Evolutionary conservation across 2,888 invertebrate genomes (phyloP).

Genomic region (Apamea crenata): DNA sequence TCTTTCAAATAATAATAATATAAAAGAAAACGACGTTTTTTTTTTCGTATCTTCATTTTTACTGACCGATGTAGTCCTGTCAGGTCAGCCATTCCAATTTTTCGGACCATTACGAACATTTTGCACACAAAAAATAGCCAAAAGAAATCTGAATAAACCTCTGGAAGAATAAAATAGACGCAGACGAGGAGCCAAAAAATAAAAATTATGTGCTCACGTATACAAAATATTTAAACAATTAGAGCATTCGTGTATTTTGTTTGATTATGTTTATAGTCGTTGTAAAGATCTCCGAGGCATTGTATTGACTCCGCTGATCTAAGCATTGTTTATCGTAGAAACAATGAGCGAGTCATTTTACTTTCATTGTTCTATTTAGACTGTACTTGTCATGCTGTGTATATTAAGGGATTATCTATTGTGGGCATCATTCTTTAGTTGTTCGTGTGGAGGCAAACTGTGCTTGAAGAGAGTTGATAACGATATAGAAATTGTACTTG

Average conservation of each 20-base stretch:
- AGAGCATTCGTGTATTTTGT: constrained; percentile 44
- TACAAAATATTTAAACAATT: constrained; percentile 38
- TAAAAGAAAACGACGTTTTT: background rate
- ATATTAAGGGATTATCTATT: constrained; percentile 34
- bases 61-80: background rate
- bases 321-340: constrained; percentile 48
- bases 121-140: background rate
- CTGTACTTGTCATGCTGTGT: constrained; percentile 35
- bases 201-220: constrained; percentile 3
- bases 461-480: background rate
- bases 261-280: constrained; percentile 24
- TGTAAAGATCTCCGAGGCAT: constrained; percentile 47
- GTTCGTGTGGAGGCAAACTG: background rate
- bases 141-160: background rate
- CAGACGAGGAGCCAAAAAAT: background rate
- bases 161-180: background rate
- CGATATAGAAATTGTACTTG: background rate
- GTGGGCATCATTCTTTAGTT: constrained; percentile 38
- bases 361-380: constrained; percentile 67
- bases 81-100: background rate
- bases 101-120: too few relatives aligned
- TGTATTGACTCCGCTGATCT: constrained; percentile 55
- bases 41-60: background rate
- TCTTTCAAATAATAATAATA: background rate
- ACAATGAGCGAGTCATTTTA: constrained; percentile 49